These are phyloP conservation scores for Porites rus DNA, from an alignment of 92 coral and sea anemone genomes.

Conservation along the genomic window DNA sequence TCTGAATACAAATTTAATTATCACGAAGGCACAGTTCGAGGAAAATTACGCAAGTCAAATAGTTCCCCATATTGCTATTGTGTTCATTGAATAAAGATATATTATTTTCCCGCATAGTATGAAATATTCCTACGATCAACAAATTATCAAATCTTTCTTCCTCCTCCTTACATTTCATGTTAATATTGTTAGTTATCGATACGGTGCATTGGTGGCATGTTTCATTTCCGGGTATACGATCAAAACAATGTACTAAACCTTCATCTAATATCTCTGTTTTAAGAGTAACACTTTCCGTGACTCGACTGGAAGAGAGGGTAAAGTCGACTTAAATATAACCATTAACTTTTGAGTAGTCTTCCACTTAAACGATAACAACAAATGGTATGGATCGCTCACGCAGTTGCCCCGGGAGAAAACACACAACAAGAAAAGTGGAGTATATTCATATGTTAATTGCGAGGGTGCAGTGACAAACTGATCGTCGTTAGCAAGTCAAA, in stretches of 20 bases:
- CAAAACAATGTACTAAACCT: not conserved
- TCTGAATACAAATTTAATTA: conserved; percentile 29
- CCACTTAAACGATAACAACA: not conserved
- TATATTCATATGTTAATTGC: conserved; percentile 11
- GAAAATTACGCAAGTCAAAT: conserved; percentile 2
- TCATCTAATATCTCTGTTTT: too few species aligned
- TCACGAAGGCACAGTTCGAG: not conserved
- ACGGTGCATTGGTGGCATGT: not conserved
- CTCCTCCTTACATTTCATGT: not conserved
- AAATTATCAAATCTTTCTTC: not conserved
- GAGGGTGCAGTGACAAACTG: not conserved
- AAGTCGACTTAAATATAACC: not conserved
- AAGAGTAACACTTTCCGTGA: not conserved
- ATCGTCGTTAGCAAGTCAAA: conserved; percentile 20
- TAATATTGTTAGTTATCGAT: not conserved
- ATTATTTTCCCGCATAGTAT: not conserved
- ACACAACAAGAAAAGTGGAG: not conserved
- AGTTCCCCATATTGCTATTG: not conserved
- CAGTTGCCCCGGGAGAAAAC: conserved; percentile 23
- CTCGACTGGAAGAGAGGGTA: not conserved
- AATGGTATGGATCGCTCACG: not conserved
- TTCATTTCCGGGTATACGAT: not conserved
- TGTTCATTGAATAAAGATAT: not conserved
- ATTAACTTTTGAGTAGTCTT: not conserved
- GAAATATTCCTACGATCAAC: not conserved